A percentile compares a stretch with the other conserved stretches of the same genome.
Evolutionary conservation across 2,113 vertebrate species (phyloP).

Genomic region (Anarrhichthys ocellatus): DNA sequence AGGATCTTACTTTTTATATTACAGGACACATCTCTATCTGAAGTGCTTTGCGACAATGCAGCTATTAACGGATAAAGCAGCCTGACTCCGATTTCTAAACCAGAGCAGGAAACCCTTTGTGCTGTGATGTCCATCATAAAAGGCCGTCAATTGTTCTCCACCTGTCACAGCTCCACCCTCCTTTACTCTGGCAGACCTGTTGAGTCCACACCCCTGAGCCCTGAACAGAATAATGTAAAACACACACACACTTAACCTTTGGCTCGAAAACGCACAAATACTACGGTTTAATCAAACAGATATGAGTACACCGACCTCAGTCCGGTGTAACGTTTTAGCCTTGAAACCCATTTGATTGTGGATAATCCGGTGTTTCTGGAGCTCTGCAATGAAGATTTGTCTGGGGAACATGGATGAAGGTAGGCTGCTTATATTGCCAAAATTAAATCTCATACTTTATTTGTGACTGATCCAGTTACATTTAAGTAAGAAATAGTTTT

Average conservation of each 20-base stretch:
- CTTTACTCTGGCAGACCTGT: slow-evolving; percentile 8
- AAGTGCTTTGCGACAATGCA: not conserved
- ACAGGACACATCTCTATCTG: not conserved
- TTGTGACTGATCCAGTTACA: not conserved
- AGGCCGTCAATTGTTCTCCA: slow-evolving; percentile 36
- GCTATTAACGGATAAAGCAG: not conserved
- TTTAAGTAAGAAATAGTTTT: not conserved
- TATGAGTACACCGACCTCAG: not conserved
- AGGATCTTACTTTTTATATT: slow-evolving; percentile 10
- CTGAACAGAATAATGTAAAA: slow-evolving; percentile 21
- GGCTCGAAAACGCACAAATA: not conserved
- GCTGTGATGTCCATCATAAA: slow-evolving; percentile 9
- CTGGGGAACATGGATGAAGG: slow-evolving; percentile 38
- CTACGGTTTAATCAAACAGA: not conserved
- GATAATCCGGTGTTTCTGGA: not conserved
- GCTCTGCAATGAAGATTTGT: slow-evolving; percentile 18
- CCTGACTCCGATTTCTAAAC: not conserved
- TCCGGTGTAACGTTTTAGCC: not conserved
- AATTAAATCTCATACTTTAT: not conserved
- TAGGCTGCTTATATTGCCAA: slow-evolving; percentile 27
- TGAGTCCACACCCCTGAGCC: slow-evolving; percentile 34
- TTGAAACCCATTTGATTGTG: not conserved
- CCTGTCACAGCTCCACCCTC: slow-evolving; percentile 48
- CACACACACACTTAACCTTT: slow-evolving; percentile 4
- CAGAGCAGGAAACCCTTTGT: slow-evolving; percentile 23